Base-by-base conservation (phyloP, 2,113 vertebrate genomes). In the Psettodes erumei region DNA sequence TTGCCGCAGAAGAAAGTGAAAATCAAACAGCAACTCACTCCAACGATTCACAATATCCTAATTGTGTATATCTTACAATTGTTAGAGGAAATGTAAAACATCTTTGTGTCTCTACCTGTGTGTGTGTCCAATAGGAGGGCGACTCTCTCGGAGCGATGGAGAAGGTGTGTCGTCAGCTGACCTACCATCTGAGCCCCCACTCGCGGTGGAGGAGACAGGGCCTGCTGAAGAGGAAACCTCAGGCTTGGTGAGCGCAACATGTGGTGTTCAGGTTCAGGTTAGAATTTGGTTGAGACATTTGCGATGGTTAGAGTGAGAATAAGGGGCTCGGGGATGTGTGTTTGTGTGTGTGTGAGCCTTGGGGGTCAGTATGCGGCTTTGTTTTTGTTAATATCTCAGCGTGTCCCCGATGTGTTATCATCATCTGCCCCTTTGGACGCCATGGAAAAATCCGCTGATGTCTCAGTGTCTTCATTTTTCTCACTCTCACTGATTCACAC, bases 161-260 rank as follows among this genome's bases (percentile, higher is more conserved):
- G 93, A 99, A 99, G 92, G 96, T 99, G 8, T 98, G 98, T 90
- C 92, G 97, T 60, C 98, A 99, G 94, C 95, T 99, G 92, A 98
- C 96, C 21, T 99, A 99, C 88, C 98, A 99, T 89, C 97, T 99
- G 75, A 99, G 98, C 91, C 98, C 98, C 1, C 98, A 99, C 86
- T 97, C 97, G 0, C 96, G 95, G 92, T 98, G 97, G 96, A 95
- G 96, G 85, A 95, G 96, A 40, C 96, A 96, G 50, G 97, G 98
- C 59, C 92, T 98, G 72, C 92, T 96, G 64, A 98, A 97, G 93
- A 96, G 96, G 93, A 99, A 99, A 86, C 96, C 97, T 0, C 98
- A 98, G 91, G 94, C 96, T 70, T 98, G 97, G 98, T 99, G 93
- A 97, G 96, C 54, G 28, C n/a, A n/a, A n/a, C n/a, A n/a, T n/a